These are phyloP conservation scores for Scaptomyza caliginosa DNA, from an alignment of 2,888 invertebrate species.

Conservation along the genomic window DNA sequence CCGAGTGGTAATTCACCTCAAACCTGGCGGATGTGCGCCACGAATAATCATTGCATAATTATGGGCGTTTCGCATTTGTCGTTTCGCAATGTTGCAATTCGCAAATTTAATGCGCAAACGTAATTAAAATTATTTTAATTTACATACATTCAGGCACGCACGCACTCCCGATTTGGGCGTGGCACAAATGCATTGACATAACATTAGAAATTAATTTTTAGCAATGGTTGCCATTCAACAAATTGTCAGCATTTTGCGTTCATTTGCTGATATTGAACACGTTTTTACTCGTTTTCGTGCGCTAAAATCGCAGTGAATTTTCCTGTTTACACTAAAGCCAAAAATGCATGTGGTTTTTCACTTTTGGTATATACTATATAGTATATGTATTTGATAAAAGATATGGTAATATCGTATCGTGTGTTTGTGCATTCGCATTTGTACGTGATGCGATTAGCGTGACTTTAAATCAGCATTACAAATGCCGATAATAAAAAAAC, in stretches of 20 bases:
- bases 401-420: neutral
- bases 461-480: constrained; percentile 39
- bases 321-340: constrained; percentile 58
- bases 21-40: constrained; percentile 18
- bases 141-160: constrained; percentile 27
- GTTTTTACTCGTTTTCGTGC: constrained; percentile 40
- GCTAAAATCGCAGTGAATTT: constrained; percentile 24
- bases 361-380: constrained; percentile 13
- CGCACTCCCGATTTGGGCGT: neutral
- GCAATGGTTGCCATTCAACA: constrained; percentile 55
- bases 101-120: constrained; percentile 62
- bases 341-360: constrained; percentile 53
- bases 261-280: constrained; percentile 64
- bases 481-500: constrained; percentile 24
- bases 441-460: constrained; percentile 42
- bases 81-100: constrained; percentile 42
- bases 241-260: constrained; percentile 68
- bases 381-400: constrained; percentile 22
- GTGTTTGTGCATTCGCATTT: neutral
- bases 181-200: constrained; percentile 38
- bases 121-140: constrained; percentile 79
- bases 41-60: constrained; percentile 71
- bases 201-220: constrained; percentile 71
- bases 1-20: constrained; percentile 10
- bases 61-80: constrained; percentile 43